Conservation (phyloP, 2,888 invertebrate species). For the Danaus chrysippus region DNA sequence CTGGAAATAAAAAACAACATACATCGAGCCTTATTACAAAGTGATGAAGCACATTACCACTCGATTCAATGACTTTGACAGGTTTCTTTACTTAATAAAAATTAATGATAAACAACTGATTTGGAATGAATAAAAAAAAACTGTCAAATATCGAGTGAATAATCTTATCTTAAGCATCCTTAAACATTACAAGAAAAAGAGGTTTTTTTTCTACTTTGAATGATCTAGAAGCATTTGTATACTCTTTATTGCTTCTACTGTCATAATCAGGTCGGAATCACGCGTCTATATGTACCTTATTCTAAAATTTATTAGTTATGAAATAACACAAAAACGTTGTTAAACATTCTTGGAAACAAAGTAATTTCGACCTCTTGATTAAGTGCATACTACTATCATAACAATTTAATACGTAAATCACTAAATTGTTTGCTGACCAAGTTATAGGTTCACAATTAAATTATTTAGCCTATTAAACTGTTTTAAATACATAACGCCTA, state of each 20-base stretch:
- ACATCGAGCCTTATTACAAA: slow-evolving; percentile 77
- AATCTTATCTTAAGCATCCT: slow-evolving; percentile 69
- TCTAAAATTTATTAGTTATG: neutral
- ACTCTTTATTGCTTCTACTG: slow-evolving; percentile 10
- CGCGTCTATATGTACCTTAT: slow-evolving; percentile 1
- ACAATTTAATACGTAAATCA: slow-evolving; percentile 20
- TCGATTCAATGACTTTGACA: slow-evolving; percentile 47
- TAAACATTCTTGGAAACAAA: slow-evolving; percentile 7
- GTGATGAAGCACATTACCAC: slow-evolving; percentile 58
- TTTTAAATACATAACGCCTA: slow-evolving; percentile 34
- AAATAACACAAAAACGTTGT: neutral
- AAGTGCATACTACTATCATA: slow-evolving; percentile 27
- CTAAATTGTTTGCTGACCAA: slow-evolving; percentile 25
- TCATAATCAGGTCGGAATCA: slow-evolving; percentile 19
- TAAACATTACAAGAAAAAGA: slow-evolving; percentile 50
- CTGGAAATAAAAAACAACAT: slow-evolving; percentile 80
- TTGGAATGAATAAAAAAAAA: slow-evolving; percentile 33
- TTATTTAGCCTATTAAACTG: neutral
- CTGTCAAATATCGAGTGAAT: slow-evolving; percentile 54
- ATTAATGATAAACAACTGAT: slow-evolving; percentile 7
- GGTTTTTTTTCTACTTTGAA: slow-evolving; percentile 16
- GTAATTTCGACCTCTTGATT: slow-evolving; percentile 24
- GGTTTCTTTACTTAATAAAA: slow-evolving; percentile 35
- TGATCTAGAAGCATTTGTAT: slow-evolving; percentile 19
- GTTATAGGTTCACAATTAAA: slow-evolving; percentile 25